Conservation (phyloP, 2,797 vertebrate species). For the Lacerta bilineata region DNA sequence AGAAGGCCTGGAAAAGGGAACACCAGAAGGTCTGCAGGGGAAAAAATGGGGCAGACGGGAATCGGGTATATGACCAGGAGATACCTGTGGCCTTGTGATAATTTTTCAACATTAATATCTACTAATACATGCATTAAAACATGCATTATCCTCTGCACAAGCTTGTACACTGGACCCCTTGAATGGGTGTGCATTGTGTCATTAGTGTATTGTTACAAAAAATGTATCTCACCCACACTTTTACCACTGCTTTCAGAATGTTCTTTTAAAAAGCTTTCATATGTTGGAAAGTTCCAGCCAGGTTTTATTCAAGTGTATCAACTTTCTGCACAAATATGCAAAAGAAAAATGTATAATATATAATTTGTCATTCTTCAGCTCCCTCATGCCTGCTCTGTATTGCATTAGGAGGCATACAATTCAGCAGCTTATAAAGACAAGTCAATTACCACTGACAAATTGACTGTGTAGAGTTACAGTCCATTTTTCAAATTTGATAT, state of each 20-base stretch:
- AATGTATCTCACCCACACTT: background rate
- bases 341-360: background rate
- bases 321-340: background rate
- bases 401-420: conserved; percentile 21
- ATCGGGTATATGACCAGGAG: background rate
- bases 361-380: conserved; percentile 9
- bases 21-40: background rate
- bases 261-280: background rate
- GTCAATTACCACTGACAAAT: conserved; percentile 23
- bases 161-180: background rate
- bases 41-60: background rate
- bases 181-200: background rate
- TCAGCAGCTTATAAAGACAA: conserved; percentile 20
- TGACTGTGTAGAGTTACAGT: conserved; percentile 5
- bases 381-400: background rate
- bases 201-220: background rate
- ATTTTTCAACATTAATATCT: background rate
- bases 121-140: background rate
- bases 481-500: conserved; percentile 26
- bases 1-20: background rate
- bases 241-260: background rate
- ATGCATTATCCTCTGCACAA: background rate
- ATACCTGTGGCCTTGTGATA: background rate
- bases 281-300: background rate
- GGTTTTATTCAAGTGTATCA: background rate